Evolutionary conservation across 2,113 vertebrate genomes (phyloP), one percentile per base, ranked within the genome.

Genomic region (Etia nguti): DNA sequence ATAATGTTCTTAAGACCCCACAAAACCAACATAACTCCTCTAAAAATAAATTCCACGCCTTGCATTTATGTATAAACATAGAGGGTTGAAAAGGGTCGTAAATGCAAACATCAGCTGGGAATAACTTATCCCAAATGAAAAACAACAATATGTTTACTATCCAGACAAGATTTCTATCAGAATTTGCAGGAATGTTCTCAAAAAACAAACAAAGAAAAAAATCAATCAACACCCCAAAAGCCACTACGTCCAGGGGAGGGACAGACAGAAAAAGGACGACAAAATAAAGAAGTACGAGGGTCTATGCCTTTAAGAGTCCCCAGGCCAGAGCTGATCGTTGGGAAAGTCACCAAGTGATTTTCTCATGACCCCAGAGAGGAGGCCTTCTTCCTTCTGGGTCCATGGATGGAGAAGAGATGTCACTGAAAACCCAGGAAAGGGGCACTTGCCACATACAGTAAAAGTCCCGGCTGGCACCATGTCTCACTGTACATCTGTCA

Each of bases 361-460:
- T 98, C 98, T 97, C 98, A 98, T 94, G 98, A 98, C 98, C 97
- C 96, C 80, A 92, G 77, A 89, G 85, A 84, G 60, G 90, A 93
- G 88, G 86, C 84, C 93, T 60, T 90, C 87, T 90, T 94, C 92
- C 94, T 95, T 92, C 85, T 79, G 92, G 85, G 88, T 95, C 91
- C 92, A 36, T 38, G 89, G 90, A 91, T 87, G 82, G 80, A 84
- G 89, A 91, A 38, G 86, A 36, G 88, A 92, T 43, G 79, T 92
- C 85, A 88, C 60, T 81, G 1, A 55, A 85, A 89, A 79, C 12
- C 48, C 41, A 81, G 16, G 1, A 81, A 80, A 81, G 26, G 15
- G 34, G 86, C 73, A n/a, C 31, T 20, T 36, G 50, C 8, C n/a
- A 18, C 26, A 46, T 20, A 77, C 26, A 77, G 73, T 77, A 52